Percentiles rank a stretch among this genome's conserved stretches.
Evolutionary conservation across 2,888 invertebrate genomes (phyloP).

Genomic region (Meloe dianella): DNA sequence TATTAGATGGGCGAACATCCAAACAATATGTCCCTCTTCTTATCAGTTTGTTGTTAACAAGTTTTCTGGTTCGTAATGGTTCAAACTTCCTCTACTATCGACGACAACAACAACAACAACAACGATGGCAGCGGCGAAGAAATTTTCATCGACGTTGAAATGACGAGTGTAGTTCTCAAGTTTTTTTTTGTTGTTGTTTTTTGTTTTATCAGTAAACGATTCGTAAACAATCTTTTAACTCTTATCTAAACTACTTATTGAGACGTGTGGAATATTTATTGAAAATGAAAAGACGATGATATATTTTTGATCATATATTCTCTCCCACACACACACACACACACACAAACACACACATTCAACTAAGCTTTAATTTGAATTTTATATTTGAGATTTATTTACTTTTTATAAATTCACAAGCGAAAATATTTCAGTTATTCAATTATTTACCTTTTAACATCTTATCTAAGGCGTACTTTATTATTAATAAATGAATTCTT

Average conservation of each 20-base stretch:
- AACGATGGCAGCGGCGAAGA: background rate
- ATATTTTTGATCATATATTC: conserved; percentile 30
- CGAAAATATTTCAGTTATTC: conserved; percentile 8
- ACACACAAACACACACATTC: no score
- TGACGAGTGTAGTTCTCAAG: conserved; percentile 55
- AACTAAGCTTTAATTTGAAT: conserved; percentile 23
- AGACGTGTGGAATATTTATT: background rate
- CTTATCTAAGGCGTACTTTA: background rate
- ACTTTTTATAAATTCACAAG: conserved; percentile 6
- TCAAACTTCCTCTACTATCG: conserved; percentile 50
- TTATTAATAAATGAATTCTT: conserved; percentile 19
- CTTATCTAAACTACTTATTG: conserved; percentile 36
- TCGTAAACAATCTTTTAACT: conserved; percentile 48
- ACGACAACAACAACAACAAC: conserved; percentile 20
- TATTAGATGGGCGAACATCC: conserved; percentile 57
- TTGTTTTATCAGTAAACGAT: conserved; percentile 53
- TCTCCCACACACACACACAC: no score
- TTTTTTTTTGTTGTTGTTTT: no score
- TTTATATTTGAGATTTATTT: conserved; percentile 20
- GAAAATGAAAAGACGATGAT: conserved; percentile 1
- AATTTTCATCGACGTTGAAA: conserved; percentile 43
- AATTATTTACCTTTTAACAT: conserved; percentile 14
- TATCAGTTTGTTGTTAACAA: conserved; percentile 59
- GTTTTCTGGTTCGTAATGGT: conserved; percentile 57
- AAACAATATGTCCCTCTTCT: conserved; percentile 59